Percentiles rank a stretch among this genome's conserved stretches.
These are phyloP conservation scores for Cyprichromis sp. DNA, from an alignment of 2,113 vertebrate species.

Conservation along the genomic window DNA sequence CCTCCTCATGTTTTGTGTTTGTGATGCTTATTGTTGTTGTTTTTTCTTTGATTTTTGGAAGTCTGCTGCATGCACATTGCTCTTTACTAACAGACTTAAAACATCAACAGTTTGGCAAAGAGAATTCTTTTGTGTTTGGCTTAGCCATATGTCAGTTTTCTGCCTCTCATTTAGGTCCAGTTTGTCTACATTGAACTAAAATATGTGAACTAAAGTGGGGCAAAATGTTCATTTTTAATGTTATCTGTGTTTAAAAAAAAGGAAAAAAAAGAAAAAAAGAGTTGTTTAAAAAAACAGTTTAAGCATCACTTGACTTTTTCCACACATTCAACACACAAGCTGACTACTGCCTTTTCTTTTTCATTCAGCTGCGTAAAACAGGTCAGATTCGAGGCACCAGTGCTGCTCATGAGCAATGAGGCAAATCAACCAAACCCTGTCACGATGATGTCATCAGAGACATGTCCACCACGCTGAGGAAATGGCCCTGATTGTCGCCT, in stretches of 20 bases:
- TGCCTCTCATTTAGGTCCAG: not conserved
- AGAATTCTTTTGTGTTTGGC: not conserved
- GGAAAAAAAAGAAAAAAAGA: too few species aligned
- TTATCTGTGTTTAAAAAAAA: not conserved
- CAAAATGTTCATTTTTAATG: not conserved
- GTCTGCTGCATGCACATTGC: not conserved
- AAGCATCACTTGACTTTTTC: not conserved
- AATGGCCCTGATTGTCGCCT: slow-evolving; percentile 33
- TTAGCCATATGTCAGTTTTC: not conserved
- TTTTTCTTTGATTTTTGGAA: not conserved
- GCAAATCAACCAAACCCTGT: slow-evolving; percentile 67
- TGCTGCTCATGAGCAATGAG: slow-evolving; percentile 92
- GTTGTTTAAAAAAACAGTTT: not conserved
- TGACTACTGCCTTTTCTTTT: not conserved
- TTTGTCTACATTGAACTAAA: not conserved
- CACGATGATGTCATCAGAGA: slow-evolving; percentile 64
- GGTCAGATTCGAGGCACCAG: slow-evolving; percentile 95
- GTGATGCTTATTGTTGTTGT: not conserved
- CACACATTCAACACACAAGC: not conserved
- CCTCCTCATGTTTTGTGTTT: not conserved
- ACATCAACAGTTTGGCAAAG: not conserved
- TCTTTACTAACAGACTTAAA: not conserved
- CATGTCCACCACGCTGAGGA: slow-evolving; percentile 45
- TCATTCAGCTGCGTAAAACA: slow-evolving; percentile 84
- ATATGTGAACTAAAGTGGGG: not conserved